These are phyloP conservation scores for Spodoptera litura DNA, from an alignment of 1,140 invertebrate genomes.

Conservation along the genomic window DNA sequence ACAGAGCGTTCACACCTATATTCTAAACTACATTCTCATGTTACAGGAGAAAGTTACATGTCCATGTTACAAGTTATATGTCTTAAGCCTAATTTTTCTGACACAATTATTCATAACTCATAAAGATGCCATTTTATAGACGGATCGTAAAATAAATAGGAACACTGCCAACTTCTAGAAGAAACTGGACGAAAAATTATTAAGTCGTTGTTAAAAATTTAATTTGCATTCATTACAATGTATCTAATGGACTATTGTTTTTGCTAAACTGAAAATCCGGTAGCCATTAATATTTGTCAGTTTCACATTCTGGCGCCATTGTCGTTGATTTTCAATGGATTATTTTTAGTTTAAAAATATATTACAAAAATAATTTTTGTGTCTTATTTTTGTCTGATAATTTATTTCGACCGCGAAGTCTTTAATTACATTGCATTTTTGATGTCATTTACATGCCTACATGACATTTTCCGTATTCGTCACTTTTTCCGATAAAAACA, in stretches of 20 bases:
- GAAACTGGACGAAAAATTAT: background rate
- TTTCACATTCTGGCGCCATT: background rate
- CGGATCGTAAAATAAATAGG: conserved; percentile 16
- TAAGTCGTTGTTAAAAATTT: background rate
- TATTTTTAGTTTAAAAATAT: too few species aligned
- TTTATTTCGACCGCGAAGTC: too few species aligned
- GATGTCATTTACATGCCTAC: too few species aligned
- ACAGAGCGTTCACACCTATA: conserved; percentile 74
- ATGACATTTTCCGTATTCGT: background rate
- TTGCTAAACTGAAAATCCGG: background rate
- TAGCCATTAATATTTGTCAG: background rate
- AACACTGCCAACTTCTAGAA: conserved; percentile 15
- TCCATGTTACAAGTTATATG: background rate
- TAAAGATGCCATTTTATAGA: background rate
- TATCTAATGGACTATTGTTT: conserved; percentile 17
- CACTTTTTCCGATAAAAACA: background rate
- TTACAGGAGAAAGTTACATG: conserved; percentile 66
- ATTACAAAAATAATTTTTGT: too few species aligned
- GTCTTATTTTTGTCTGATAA: too few species aligned
- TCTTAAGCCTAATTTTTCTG: conserved; percentile 20
- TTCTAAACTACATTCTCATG: conserved; percentile 72
- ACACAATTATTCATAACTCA: background rate
- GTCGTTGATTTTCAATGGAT: too few species aligned
- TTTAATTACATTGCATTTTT: too few species aligned
- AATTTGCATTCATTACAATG: conserved; percentile 13